These are phyloP conservation scores for Caenorhabditis sinica DNA, from an alignment of 2,888 invertebrate species.

Conservation along the genomic window DNA sequence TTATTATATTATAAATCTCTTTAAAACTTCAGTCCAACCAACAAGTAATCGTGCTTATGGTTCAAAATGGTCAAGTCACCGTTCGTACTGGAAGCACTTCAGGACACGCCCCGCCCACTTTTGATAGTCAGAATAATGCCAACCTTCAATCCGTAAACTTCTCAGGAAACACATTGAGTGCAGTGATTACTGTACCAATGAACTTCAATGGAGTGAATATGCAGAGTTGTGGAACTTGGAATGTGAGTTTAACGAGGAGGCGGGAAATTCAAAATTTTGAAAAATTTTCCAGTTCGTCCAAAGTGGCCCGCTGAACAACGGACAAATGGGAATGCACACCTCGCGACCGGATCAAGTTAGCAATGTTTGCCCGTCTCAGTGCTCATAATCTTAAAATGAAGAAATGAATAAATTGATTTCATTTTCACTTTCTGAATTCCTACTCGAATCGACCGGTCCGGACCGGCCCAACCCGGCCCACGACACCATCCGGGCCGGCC, in stretches of 20 bases:
- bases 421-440: too few relatives aligned
- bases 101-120: slow-evolving; percentile 45
- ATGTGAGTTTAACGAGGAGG: slow-evolving; percentile 40
- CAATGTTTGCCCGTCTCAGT: slow-evolving; percentile 56
- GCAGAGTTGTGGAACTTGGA: slow-evolving; percentile 55
- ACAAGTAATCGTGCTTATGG: slow-evolving; percentile 47
- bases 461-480: too few relatives aligned
- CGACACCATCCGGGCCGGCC: too few relatives aligned
- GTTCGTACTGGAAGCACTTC: slow-evolving; percentile 51
- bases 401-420: background rate
- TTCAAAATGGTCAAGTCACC: slow-evolving; percentile 32
- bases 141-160: slow-evolving; percentile 28
- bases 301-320: slow-evolving; percentile 41
- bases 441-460: too few relatives aligned
- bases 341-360: slow-evolving; percentile 33
- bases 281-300: slow-evolving; percentile 41
- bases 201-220: slow-evolving; percentile 45
- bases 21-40: slow-evolving; percentile 38
- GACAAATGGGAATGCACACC: slow-evolving; percentile 37
- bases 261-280: too few relatives aligned
- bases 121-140: slow-evolving; percentile 26
- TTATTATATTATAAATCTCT: background rate
- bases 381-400: background rate
- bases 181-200: slow-evolving; percentile 25
- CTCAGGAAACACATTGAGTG: slow-evolving; percentile 42